Conservation (phyloP, 2,113 vertebrate genomes). For the Myotis davidii region DNA sequence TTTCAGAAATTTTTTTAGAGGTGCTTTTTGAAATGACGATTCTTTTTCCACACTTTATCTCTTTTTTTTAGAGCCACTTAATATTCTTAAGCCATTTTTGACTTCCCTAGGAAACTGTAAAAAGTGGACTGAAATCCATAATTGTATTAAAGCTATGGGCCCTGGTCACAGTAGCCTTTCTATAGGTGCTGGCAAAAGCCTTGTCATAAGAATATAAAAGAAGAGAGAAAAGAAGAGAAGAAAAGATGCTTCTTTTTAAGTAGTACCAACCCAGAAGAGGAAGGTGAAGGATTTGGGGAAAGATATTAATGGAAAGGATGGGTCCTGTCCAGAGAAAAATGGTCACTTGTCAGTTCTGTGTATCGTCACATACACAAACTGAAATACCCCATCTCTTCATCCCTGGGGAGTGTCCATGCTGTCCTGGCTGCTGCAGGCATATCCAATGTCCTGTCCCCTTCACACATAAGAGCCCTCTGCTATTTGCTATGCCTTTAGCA, state of each 20-base stretch:
- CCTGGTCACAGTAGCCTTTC: slow-evolving; percentile 14
- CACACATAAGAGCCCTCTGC: background rate
- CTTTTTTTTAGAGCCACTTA: slow-evolving; percentile 41
- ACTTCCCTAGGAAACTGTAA: slow-evolving; percentile 57
- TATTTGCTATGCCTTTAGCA: background rate
- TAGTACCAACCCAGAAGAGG: background rate
- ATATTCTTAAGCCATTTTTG: slow-evolving; percentile 54
- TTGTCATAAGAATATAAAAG: slow-evolving; percentile 4
- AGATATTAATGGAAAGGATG: background rate
- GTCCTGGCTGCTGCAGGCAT: background rate
- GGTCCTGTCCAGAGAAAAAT: background rate
- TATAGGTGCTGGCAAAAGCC: background rate
- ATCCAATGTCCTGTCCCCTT: accelerated
- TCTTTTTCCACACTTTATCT: slow-evolving; percentile 58
- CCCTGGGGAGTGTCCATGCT: accelerated
- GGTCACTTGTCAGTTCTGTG: background rate
- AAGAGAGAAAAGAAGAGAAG: too few species aligned
- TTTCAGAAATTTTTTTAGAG: slow-evolving; percentile 74
- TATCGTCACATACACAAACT: background rate
- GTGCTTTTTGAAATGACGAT: slow-evolving; percentile 47
- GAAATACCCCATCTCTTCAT: background rate
- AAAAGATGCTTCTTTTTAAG: slow-evolving; percentile 10
- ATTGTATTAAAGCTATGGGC: slow-evolving; percentile 49
- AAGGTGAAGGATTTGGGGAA: background rate
- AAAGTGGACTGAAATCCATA: slow-evolving; percentile 36